Evolutionary conservation across 2,888 invertebrate species (phyloP).

Genomic region (Morpho deidamia): DNA sequence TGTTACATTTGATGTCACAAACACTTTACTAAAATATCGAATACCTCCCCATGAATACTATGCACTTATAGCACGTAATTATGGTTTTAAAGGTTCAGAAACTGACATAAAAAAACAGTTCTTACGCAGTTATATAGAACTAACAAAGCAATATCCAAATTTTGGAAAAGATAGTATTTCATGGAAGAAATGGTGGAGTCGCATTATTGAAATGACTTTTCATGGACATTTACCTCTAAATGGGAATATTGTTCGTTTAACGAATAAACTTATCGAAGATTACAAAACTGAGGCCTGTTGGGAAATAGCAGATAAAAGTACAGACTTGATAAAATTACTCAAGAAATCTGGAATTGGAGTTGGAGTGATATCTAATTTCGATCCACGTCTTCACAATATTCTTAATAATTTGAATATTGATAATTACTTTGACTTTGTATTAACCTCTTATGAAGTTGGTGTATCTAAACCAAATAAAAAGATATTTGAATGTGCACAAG

Average conservation of each 20-base stretch:
- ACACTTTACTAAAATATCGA: constrained; percentile 87
- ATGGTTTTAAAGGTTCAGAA: constrained; percentile 81
- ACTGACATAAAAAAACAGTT: constrained; percentile 79
- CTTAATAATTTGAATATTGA: constrained; percentile 82
- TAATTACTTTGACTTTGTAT: constrained; percentile 87
- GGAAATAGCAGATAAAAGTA: constrained; percentile 81
- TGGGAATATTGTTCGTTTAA: constrained; percentile 52
- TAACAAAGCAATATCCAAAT: constrained; percentile 86
- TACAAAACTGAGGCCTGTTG: constrained; percentile 87
- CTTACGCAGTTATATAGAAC: constrained; percentile 79
- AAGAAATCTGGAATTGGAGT: constrained; percentile 64
- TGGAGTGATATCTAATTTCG: constrained; percentile 94
- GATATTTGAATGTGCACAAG: constrained; percentile 84
- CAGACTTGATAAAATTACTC: constrained; percentile 81
- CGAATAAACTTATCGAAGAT: constrained; percentile 81
- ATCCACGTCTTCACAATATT: constrained; percentile 85
- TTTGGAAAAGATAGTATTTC: constrained; percentile 85
- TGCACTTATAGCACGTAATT: constrained; percentile 81
- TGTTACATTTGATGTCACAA: constrained; percentile 93
- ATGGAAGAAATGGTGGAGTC: constrained; percentile 92
- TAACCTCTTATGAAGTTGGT: constrained; percentile 87
- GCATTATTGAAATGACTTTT: constrained; percentile 82
- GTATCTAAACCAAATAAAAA: constrained; percentile 85
- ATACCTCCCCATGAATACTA: constrained; percentile 86
- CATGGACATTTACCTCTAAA: constrained; percentile 59